Conservation (phyloP, 2,113 vertebrate genomes). For the Naja naja region DNA sequence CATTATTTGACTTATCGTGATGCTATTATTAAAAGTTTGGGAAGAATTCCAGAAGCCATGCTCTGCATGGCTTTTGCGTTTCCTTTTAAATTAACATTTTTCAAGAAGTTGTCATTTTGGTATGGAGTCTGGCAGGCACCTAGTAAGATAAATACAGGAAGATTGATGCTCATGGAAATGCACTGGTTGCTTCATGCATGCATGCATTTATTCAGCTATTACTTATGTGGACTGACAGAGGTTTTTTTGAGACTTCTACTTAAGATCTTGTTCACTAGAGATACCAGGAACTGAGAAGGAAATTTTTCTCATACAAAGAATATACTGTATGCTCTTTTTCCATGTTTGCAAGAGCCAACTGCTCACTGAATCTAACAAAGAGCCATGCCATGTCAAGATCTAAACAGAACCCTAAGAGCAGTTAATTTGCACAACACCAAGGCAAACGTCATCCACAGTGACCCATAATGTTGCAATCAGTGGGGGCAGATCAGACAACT, state of each 20-base stretch:
- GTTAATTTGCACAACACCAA: neutral
- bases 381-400: neutral
- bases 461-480: neutral
- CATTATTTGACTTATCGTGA: neutral
- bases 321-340: neutral
- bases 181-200: neutral
- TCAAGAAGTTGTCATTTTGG: neutral
- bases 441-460: neutral
- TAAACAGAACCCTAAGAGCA: neutral
- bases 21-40: neutral
- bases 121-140: neutral
- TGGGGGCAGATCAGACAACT: neutral
- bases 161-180: neutral
- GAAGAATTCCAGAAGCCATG: neutral
- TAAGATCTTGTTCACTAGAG: neutral
- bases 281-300: too few species aligned
- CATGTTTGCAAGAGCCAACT: neutral
- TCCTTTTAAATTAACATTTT: neutral
- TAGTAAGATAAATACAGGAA: neutral
- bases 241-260: neutral
- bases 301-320: neutral
- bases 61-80: neutral
- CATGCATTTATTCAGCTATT: neutral
- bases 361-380: neutral
- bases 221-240: neutral